Conservation (phyloP, 2,797 vertebrate genomes). For the Sebastes steindachneri region DNA sequence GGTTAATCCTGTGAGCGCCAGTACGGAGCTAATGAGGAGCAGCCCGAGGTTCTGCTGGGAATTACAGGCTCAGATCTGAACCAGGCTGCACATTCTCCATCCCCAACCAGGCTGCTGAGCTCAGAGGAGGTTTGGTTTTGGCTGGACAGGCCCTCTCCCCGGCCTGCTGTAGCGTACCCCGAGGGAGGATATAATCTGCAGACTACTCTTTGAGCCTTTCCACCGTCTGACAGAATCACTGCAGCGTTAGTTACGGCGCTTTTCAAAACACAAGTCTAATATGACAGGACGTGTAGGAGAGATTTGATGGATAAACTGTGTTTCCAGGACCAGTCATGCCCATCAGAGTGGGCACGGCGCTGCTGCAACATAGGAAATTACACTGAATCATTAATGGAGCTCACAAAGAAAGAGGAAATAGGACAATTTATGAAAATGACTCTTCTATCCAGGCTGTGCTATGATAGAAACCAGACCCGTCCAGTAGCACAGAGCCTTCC, state of each 20-base stretch:
- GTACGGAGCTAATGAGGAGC: conserved; percentile 68
- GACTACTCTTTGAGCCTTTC: conserved; percentile 9
- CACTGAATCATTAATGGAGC: conserved; percentile 58
- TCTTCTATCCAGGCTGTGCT: conserved; percentile 32
- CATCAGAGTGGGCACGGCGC: conserved; percentile 19
- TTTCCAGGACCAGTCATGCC: conserved; percentile 9
- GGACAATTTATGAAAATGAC: conserved; percentile 65
- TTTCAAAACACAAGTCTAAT: conserved; percentile 16
- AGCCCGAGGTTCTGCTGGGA: conserved; percentile 62
- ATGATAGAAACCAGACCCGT: conserved; percentile 72
- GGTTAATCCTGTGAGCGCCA: conserved; percentile 60
- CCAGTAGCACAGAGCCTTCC: conserved; percentile 55
- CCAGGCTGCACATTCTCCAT: conserved; percentile 31
- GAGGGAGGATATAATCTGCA: conserved; percentile 15
- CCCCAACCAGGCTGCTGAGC: conserved; percentile 21
- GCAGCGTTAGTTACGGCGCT: not conserved
- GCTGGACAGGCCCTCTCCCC: conserved; percentile 23
- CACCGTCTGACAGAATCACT: not conserved
- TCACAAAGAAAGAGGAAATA: conserved; percentile 50
- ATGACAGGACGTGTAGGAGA: not conserved
- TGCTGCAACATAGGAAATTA: conserved; percentile 38
- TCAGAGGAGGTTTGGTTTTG: conserved; percentile 43
- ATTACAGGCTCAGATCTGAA: conserved; percentile 52
- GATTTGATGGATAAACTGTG: conserved; percentile 22
- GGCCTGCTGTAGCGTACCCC: not conserved